Conservation (phyloP, 2,797 vertebrate species). For the Semotilus atromaculatus region DNA sequence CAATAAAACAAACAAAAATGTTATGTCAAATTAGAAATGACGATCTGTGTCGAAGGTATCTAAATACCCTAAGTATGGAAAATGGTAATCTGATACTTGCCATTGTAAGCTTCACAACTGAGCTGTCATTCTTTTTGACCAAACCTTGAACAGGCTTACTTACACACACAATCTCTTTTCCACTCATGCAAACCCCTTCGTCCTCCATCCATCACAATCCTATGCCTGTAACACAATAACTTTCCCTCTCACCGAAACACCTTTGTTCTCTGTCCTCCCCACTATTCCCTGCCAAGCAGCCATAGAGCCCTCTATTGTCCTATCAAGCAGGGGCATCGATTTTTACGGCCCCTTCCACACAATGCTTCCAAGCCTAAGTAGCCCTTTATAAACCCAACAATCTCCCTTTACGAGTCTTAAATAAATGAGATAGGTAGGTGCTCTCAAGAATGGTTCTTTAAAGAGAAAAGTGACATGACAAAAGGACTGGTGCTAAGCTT, state of each 20-base stretch:
- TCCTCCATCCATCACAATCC: constrained; percentile 37
- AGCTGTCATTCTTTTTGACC: background rate
- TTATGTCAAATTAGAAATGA: background rate
- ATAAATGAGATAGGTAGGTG: constrained; percentile 67
- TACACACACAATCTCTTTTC: constrained; percentile 29
- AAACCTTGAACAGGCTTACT: constrained; percentile 13
- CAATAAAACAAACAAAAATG: background rate
- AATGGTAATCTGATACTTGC: background rate
- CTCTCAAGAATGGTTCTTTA: constrained; percentile 45
- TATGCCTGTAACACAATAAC: constrained; percentile 39
- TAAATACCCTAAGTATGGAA: background rate
- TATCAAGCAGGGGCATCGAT: constrained; percentile 61
- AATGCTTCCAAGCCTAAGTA: constrained; percentile 59
- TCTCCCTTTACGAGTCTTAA: constrained; percentile 64
- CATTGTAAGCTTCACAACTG: background rate
- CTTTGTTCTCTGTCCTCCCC: constrained; percentile 21
- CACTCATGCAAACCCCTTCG: constrained; percentile 4
- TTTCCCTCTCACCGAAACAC: constrained; percentile 43
- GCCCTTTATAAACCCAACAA: constrained; percentile 71
- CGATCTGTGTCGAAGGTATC: background rate
- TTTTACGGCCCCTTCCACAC: constrained; percentile 60
- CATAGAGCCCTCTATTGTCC: constrained; percentile 54
- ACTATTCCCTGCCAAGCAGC: constrained; percentile 22
- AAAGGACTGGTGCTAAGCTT: constrained; percentile 66
- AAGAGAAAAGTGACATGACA: constrained; percentile 69